Evolutionary conservation across 2,888 invertebrate species (phyloP).

Genomic region (Xanthostigma xanthostigma): DNA sequence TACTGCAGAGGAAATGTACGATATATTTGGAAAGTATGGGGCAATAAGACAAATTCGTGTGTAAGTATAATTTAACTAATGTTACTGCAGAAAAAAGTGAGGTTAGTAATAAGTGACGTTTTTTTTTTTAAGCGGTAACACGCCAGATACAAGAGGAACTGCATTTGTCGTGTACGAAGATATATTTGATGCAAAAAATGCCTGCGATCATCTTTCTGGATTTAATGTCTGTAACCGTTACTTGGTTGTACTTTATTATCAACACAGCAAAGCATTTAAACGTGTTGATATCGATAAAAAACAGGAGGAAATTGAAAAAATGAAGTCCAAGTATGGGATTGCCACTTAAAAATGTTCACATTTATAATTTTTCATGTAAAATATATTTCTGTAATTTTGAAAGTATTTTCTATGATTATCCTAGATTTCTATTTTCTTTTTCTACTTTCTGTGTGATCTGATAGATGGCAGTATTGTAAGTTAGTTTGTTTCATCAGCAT

Average conservation of each 20-base stretch:
- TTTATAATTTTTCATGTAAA: too few relatives aligned
- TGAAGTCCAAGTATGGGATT: conserved; percentile 89
- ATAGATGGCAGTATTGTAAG: too few relatives aligned
- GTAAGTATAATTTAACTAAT: conserved; percentile 40
- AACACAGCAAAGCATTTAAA: conserved; percentile 91
- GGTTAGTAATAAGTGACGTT: neutral
- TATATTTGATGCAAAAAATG: conserved; percentile 99
- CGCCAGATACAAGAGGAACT: conserved; percentile 94
- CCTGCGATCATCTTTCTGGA: conserved; percentile 96
- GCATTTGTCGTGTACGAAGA: conserved; percentile 99
- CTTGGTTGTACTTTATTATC: conserved; percentile 96
- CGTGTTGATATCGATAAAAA: conserved; percentile 91
- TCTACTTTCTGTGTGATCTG: too few relatives aligned
- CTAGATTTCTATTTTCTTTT: too few relatives aligned
- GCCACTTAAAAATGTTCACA: conserved; percentile 10
- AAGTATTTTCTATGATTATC: too few relatives aligned
- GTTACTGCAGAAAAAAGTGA: neutral
- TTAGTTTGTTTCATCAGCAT: too few relatives aligned
- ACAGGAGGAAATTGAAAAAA: conserved; percentile 85
- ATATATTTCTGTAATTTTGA: too few relatives aligned
- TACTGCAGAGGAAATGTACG: conserved; percentile 99
- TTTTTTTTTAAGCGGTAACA: conserved; percentile 66
- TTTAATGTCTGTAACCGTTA: conserved; percentile 99
- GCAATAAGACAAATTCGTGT: conserved; percentile 97
- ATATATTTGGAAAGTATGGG: conserved; percentile 99